These are phyloP conservation scores for Byasa hedistus DNA, from an alignment of 2,888 invertebrate species.

Conservation along the genomic window DNA sequence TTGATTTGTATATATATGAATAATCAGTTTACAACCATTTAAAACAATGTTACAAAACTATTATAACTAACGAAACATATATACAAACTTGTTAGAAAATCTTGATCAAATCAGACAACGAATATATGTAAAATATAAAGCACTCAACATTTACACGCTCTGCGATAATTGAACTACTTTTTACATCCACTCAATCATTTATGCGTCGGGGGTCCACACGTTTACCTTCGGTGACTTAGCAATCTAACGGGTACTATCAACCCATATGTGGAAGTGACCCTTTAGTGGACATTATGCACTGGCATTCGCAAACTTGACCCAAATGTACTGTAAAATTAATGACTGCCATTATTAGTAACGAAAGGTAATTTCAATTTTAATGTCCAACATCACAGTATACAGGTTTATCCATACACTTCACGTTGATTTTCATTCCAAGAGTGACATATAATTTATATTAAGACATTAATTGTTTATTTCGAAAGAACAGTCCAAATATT, in stretches of 20 bases:
- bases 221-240: conserved; percentile 23
- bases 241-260: conserved; percentile 21
- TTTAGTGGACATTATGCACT: conserved; percentile 5
- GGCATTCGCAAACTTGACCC: conserved; percentile 26
- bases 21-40: too few species aligned
- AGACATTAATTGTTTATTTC: too few species aligned
- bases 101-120: not conserved
- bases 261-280: conserved; percentile 22
- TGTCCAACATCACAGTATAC: not conserved
- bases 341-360: not conserved
- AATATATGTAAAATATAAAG: not conserved
- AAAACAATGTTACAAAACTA: too few species aligned
- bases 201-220: conserved; percentile 12
- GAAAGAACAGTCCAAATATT: too few species aligned
- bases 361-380: not conserved
- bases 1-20: too few species aligned
- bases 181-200: conserved; percentile 7
- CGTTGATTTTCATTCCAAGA: too few species aligned
- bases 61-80: too few species aligned
- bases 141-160: conserved; percentile 1
- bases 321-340: conserved; percentile 8
- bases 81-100: too few species aligned
- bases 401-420: not conserved
- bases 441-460: too few species aligned
- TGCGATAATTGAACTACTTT: conserved; percentile 8